Conservation (phyloP, 1,140 invertebrate genomes). For the Bactericera cockerelli region DNA sequence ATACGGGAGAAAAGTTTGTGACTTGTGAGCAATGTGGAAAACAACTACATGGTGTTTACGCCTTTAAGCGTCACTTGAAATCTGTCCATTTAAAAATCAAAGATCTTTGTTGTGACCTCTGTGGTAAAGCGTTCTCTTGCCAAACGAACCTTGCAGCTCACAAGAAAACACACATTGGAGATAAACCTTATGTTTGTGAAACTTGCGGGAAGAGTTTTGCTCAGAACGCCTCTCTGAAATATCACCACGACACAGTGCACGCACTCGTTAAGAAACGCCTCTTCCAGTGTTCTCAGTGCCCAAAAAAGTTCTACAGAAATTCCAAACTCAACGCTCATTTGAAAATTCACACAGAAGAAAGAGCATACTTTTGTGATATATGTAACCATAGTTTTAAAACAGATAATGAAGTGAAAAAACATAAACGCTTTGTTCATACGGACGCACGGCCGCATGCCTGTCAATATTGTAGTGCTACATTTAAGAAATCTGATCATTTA, state of each 20-base stretch:
- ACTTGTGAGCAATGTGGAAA: conserved; percentile 35
- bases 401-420: neutral
- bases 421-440: conserved; percentile 17
- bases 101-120: conserved; percentile 35
- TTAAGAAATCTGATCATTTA: conserved; percentile 20
- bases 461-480: conserved; percentile 30
- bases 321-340: too few species aligned
- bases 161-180: conserved; percentile 23
- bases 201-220: conserved; percentile 31
- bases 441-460: conserved; percentile 18
- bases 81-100: conserved; percentile 29
- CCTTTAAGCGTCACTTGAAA: conserved; percentile 14
- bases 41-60: conserved; percentile 25
- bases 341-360: too few species aligned
- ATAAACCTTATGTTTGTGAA: conserved; percentile 31
- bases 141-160: conserved; percentile 13
- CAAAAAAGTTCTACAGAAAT: too few species aligned
- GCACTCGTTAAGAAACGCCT: too few species aligned
- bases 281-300: too few species aligned
- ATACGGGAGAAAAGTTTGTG: conserved; percentile 35
- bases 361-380: neutral
- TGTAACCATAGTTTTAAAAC: conserved; percentile 2
- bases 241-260: conserved; percentile 35
- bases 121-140: conserved; percentile 9
- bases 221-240: conserved; percentile 46